A percentile compares a stretch with the other conserved stretches of the same genome.
phyloP scores from a whole-genome alignment of 2,113 vertebrate genomes.

The Bubo bubo region DNA sequence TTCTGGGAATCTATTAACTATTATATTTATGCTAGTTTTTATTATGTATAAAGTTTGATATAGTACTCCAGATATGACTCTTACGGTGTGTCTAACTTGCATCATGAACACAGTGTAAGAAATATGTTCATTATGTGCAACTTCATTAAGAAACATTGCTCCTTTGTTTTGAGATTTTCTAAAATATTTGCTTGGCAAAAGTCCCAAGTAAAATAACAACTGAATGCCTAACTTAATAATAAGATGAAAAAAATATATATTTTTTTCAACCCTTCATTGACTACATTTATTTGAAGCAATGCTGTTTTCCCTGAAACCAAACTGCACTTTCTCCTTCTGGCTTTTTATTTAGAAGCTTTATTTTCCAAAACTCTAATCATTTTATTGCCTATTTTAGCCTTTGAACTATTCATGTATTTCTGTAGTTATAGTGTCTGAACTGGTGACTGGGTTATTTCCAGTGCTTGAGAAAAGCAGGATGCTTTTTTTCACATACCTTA shows the following conservation, averaged over 20 bases:
- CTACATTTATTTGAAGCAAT: background rate
- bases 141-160: background rate
- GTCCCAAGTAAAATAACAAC: background rate
- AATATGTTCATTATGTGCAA: background rate
- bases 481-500: background rate
- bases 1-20: background rate
- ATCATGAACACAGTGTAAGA: background rate
- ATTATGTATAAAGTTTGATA: background rate
- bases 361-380: background rate
- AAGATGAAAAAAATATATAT: background rate
- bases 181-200: background rate
- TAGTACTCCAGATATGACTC: background rate
- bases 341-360: background rate
- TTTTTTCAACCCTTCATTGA: background rate
- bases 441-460: background rate
- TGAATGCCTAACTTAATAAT: background rate
- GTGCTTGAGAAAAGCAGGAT: background rate
- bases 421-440: background rate
- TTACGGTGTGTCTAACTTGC: background rate
- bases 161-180: background rate
- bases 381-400: background rate
- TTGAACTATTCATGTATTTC: background rate
- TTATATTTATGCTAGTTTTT: background rate
- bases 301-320: background rate
- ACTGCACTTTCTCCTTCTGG: background rate